phyloP scores from a whole-genome alignment of 2,888 invertebrate species.

The Lamellibrachia satsuma region DNA sequence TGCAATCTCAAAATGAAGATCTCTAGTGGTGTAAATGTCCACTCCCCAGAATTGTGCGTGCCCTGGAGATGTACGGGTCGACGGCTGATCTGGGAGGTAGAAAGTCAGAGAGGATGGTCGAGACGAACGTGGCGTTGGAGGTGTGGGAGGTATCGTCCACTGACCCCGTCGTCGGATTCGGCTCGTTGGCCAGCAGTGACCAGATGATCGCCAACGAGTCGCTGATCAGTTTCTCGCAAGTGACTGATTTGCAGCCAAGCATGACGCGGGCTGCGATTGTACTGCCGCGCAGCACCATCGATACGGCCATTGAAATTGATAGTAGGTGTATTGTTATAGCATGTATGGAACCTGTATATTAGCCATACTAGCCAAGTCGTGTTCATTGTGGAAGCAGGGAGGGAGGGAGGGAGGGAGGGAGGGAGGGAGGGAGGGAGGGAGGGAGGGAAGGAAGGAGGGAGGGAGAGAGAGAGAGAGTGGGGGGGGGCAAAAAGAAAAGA shows the following conservation, averaged over 20 bases:
- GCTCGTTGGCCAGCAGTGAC: background rate
- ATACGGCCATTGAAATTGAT: background rate
- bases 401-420: background rate
- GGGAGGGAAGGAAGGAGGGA: background rate
- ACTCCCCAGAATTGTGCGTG: background rate
- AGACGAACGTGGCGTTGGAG: background rate
- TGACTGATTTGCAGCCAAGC: background rate
- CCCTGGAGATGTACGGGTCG: background rate
- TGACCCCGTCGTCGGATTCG: background rate
- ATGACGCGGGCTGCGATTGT: background rate
- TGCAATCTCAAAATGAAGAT: no score
- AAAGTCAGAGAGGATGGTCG: background rate
- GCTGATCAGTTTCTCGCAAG: background rate
- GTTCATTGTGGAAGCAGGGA: no score
- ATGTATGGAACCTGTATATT: background rate
- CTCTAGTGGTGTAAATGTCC: background rate
- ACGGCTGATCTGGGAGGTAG: background rate
- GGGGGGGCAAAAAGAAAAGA: background rate
- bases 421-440: background rate
- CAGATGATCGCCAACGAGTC: background rate
- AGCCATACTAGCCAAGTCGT: background rate
- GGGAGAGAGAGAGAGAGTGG: background rate
- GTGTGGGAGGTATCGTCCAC: background rate
- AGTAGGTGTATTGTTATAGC: background rate
- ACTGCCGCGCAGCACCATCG: background rate